Conservation (phyloP, 2,888 invertebrate genomes). For the Volucella inflata region DNA sequence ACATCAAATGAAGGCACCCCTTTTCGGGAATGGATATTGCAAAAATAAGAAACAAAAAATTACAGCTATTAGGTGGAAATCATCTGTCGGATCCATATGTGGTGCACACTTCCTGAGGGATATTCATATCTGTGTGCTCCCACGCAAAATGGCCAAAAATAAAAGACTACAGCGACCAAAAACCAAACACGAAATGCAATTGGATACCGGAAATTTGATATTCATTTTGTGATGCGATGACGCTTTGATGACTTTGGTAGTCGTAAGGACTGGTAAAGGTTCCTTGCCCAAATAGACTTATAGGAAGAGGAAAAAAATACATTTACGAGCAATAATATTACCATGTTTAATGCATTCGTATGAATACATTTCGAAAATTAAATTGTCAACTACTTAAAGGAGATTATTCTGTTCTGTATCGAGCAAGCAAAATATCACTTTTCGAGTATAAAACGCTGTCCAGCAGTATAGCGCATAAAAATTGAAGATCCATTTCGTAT, state of each 20-base stretch:
- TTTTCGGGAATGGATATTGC: constrained; percentile 1
- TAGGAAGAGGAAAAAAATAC: too few species aligned
- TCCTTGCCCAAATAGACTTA: too few species aligned
- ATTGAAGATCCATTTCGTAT: too few species aligned
- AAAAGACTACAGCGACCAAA: neutral
- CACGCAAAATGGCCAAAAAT: constrained; percentile 8
- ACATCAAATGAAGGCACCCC: constrained; percentile 17
- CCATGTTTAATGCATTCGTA: too few species aligned
- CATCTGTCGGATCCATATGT: constrained; percentile 32
- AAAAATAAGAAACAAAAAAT: neutral
- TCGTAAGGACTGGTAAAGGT: too few species aligned
- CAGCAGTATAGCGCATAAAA: too few species aligned
- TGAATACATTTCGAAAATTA: too few species aligned
- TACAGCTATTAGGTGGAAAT: constrained; percentile 9
- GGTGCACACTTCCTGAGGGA: constrained; percentile 22
- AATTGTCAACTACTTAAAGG: too few species aligned
- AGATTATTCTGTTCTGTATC: too few species aligned
- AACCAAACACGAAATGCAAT: constrained; percentile 7
- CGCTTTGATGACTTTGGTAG: neutral
- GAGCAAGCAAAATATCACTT: too few species aligned
- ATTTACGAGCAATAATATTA: too few species aligned
- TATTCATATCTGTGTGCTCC: neutral
- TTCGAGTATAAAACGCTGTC: too few species aligned
- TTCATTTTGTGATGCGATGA: constrained; percentile 14
- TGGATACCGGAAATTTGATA: constrained; percentile 27